Evolutionary conservation across 2,113 vertebrate species (phyloP).

Genomic region (Vulpes ferrilata): DNA sequence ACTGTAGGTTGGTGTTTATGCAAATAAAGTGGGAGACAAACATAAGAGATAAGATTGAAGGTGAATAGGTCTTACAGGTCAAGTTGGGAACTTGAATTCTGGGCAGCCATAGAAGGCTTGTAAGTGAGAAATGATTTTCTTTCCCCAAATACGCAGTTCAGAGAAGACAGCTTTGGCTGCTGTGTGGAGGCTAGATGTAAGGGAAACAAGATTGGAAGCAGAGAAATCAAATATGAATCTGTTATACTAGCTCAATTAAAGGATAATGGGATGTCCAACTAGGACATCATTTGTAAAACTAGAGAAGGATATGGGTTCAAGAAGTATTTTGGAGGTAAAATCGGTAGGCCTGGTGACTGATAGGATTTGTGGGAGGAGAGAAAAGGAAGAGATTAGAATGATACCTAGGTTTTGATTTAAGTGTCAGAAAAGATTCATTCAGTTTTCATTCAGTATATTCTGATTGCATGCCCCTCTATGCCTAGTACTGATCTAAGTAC

Average conservation of each 20-base stretch:
- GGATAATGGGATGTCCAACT: neutral
- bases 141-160: neutral
- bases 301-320: neutral
- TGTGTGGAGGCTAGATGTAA: neutral
- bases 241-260: neutral
- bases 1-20: neutral
- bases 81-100: neutral
- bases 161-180: neutral
- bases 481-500: neutral
- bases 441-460: neutral
- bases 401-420: neutral
- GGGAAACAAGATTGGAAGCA: neutral
- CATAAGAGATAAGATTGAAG: neutral
- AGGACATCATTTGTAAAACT: neutral
- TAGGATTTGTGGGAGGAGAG: neutral
- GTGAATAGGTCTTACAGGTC: neutral
- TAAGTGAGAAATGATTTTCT: neutral
- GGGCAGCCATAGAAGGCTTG: neutral
- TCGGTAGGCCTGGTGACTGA: neutral
- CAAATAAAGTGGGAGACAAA: slow-evolving; percentile 11
- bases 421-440: neutral
- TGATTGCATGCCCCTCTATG: neutral
- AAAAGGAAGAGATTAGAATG: neutral
- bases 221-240: slow-evolving; percentile 30
- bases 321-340: slow-evolving; percentile 6